phyloP scores from a whole-genome alignment of 2,888 invertebrate genomes.

The Tenthredo mesomela region DNA sequence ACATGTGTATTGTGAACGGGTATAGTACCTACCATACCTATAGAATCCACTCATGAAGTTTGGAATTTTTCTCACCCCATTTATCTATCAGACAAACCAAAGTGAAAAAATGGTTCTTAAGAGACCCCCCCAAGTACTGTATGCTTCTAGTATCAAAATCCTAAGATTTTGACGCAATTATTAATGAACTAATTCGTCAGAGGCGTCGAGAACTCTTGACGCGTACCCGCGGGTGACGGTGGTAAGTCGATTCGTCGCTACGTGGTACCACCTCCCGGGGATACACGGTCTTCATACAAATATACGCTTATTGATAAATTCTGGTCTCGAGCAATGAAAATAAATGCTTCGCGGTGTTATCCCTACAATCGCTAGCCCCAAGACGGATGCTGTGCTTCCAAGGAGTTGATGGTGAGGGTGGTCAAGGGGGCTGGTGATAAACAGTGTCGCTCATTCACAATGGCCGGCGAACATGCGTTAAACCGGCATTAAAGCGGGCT shows the following conservation, averaged over 20 bases:
- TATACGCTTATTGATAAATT: conserved; percentile 64
- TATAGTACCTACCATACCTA: neutral
- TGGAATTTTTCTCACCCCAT: conserved; percentile 47
- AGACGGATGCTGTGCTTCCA: conserved; percentile 73
- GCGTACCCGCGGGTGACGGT: conserved; percentile 35
- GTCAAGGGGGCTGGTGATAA: conserved; percentile 74
- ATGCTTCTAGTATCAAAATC: conserved; percentile 16
- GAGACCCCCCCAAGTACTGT: neutral
- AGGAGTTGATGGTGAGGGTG: conserved; percentile 65
- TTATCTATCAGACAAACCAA: neutral
- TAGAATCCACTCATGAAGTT: neutral
- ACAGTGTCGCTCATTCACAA: conserved; percentile 78
- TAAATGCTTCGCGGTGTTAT: conserved; percentile 64
- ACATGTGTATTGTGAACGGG: neutral
- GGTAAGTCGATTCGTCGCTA: conserved; percentile 52
- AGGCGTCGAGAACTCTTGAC: conserved; percentile 44
- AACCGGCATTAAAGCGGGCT: conserved; percentile 76
- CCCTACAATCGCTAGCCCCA: conserved; percentile 65
- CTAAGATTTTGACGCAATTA: conserved; percentile 45
- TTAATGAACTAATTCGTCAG: conserved; percentile 51
- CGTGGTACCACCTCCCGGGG: conserved; percentile 55
- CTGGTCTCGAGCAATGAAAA: conserved; percentile 59
- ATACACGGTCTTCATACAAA: conserved; percentile 16
- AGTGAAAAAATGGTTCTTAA: neutral
- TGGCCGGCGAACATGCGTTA: conserved; percentile 77